A percentile compares a stretch with the other conserved stretches of the same genome.
Conservation (phyloP, 1,140 invertebrate genomes). For the Metaphire vulgaris region DNA sequence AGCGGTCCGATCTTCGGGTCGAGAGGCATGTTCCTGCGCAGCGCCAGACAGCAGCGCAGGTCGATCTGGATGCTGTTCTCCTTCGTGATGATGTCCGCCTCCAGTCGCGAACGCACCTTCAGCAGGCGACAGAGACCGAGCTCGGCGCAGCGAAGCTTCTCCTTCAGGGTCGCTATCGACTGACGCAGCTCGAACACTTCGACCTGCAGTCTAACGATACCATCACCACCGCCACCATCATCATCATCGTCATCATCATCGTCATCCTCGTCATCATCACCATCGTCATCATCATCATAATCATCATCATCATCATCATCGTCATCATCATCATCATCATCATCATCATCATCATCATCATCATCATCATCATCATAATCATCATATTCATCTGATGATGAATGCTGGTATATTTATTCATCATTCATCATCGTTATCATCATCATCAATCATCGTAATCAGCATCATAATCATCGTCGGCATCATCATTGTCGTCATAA, state of each 20-base stretch:
- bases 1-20: not conserved
- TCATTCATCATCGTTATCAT: too few relatives aligned
- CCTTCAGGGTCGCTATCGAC: conserved; percentile 49
- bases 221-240: not conserved
- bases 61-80: conserved; percentile 85
- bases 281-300: conserved; percentile 25
- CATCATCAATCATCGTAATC: too few relatives aligned
- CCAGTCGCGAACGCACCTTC: conserved; percentile 62
- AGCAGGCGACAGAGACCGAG: conserved; percentile 68
- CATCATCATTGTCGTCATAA: too few relatives aligned
- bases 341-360: conserved; percentile 29
- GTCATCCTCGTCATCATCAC: conserved; percentile 22
- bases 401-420: too few relatives aligned
- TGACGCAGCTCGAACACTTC: conserved; percentile 52
- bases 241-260: conserved; percentile 8
- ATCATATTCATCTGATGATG: too few relatives aligned
- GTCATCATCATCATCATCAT: conserved; percentile 31
- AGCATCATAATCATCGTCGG: too few relatives aligned
- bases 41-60: conserved; percentile 79
- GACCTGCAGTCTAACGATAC: conserved; percentile 35
- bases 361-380: too few relatives aligned
- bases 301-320: conserved; percentile 29
- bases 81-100: conserved; percentile 80
- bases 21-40: conserved; percentile 60
- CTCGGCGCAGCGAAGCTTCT: conserved; percentile 50